Conservation (phyloP, 2,797 vertebrate genomes). For the Scyliorhinus canicula region DNA sequence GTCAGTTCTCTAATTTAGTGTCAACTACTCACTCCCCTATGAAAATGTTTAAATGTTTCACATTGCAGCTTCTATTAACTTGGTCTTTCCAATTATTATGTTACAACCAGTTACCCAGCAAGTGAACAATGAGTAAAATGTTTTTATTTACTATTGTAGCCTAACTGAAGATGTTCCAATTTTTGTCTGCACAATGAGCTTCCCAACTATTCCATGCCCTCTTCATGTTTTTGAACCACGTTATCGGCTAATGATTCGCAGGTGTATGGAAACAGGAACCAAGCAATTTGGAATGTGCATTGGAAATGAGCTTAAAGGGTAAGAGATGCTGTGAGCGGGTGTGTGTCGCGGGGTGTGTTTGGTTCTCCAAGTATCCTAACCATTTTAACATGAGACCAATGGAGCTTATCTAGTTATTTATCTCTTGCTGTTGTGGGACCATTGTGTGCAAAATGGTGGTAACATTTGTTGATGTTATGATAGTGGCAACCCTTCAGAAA, state of each 20-base stretch:
- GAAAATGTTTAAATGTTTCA: not conserved
- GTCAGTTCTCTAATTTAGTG: not conserved
- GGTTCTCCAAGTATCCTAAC: not conserved
- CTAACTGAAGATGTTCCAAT: constrained; percentile 91
- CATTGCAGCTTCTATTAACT: not conserved
- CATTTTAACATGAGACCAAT: not conserved
- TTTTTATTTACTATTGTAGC: constrained; percentile 53
- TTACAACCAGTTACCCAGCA: not conserved
- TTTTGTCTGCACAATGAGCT: constrained; percentile 90
- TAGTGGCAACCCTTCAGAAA: not conserved
- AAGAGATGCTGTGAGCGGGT: constrained; percentile 45
- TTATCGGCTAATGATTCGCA: constrained; percentile 87
- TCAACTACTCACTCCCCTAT: not conserved
- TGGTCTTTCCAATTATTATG: not conserved
- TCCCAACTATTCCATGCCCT: constrained; percentile 85
- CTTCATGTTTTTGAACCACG: constrained; percentile 86
- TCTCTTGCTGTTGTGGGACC: not conserved
- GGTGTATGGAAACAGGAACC: constrained; percentile 89
- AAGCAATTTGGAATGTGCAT: constrained; percentile 91
- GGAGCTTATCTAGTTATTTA: not conserved
- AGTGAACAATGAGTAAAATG: not conserved
- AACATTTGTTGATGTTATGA: not conserved
- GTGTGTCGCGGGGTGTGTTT: no score
- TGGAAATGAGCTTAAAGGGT: constrained; percentile 80
- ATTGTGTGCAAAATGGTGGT: not conserved